phyloP scores from a whole-genome alignment of 2,888 invertebrate species.

The Arctia plantaginis region DNA sequence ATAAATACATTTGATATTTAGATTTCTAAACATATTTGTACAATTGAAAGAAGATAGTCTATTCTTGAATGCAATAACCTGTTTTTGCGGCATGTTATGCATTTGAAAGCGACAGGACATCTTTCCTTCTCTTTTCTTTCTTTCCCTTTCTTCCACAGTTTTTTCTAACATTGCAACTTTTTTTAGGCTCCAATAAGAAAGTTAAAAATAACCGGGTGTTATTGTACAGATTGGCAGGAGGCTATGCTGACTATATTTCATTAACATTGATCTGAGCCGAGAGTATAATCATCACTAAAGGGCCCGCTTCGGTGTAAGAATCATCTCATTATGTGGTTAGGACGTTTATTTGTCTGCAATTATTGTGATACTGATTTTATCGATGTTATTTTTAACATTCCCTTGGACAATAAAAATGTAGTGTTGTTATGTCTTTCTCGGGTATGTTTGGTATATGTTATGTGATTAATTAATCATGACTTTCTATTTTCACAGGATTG shows the following conservation, averaged over 20 bases:
- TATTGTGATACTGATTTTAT: constrained; percentile 51
- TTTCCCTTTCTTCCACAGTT: not conserved
- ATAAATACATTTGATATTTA: not conserved
- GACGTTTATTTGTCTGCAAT: constrained; percentile 10
- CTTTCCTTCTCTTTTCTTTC: not conserved
- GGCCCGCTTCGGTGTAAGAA: constrained; percentile 10
- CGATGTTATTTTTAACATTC: constrained; percentile 61
- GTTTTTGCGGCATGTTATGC: not conserved
- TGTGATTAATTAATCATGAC: not conserved
- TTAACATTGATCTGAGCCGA: not conserved
- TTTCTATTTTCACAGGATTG: not conserved
- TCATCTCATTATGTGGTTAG: constrained; percentile 5
- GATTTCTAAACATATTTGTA: not conserved
- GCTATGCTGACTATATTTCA: not conserved
- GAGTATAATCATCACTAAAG: not conserved
- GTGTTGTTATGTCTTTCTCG: constrained; percentile 66
- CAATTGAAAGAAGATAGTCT: not conserved
- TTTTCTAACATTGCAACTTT: not conserved
- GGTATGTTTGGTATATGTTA: constrained; percentile 52
- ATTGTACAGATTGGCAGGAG: not conserved
- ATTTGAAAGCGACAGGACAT: not conserved
- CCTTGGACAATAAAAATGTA: constrained; percentile 67
- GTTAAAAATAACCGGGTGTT: not conserved
- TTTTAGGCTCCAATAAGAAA: not conserved
- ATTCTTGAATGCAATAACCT: not conserved